Base-by-base conservation (phyloP, 2,113 vertebrate species). In the Camelus bactrianus region DNA sequence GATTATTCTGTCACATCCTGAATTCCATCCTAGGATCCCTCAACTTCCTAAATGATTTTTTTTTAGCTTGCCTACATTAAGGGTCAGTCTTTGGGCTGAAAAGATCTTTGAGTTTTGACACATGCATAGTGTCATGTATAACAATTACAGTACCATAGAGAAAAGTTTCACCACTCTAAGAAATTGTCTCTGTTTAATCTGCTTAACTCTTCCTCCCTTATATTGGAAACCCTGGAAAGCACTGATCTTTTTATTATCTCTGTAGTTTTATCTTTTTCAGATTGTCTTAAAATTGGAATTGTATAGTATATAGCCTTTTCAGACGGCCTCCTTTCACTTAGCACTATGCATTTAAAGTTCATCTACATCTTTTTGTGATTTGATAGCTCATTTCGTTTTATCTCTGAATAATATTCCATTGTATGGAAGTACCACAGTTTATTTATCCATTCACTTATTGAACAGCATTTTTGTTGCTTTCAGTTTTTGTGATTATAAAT, bases 61-160 rank as follows among this genome's bases (percentile, higher is more conserved):
- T 77, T 86, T 30, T 92, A 89, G 52, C 85, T 81, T 95, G 26
- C 30, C 26, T 67, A 60, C 46, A 67, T 82, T 80, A 82, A 94
- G 14, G 1, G 70, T 95, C 26, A 56, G 28, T 65, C 30, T 60
- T 56, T 13, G 30, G 75, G 19, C 50, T 84, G 8, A 73, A 50
- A 92, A 86, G 30, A 60, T 52, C 58, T 79, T 35, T 46, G 52
- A 12, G n/a, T 88, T 95, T 95, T 95, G 79, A 95, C 35, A 64
- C 35, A 62, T 52, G 26, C 48, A 24, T 26, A 76, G 22, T 81
- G 58, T 91, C 89, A 96, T 16, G 2, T 77, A 80, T 48, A n/a
- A 76, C 38, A 93, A 56, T 60, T 79, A 80, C 5, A 72, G 60
- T 48, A 32, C 56, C 24, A 69, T 67, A 10, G 12, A 92, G n/a